Evolutionary conservation across 37 sponge, comb jelly and placozoan species (phyloP).

Genomic region (Mnemiopsis leidyi): DNA sequence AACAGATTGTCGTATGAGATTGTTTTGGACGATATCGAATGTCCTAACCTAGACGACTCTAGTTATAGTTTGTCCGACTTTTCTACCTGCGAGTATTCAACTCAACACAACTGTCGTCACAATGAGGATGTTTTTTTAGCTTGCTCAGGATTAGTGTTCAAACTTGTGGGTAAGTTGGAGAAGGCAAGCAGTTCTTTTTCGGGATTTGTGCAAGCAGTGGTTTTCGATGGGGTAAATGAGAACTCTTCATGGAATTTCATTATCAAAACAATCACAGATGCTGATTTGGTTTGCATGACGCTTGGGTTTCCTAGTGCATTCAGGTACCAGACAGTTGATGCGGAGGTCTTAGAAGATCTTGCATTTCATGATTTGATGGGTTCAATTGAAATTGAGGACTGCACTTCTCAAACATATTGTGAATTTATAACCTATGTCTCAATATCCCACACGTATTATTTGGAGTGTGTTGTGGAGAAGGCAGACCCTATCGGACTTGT

Average conservation of each 20-base stretch:
- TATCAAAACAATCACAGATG: not conserved
- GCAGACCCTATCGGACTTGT: not conserved
- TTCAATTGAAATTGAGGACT: not conserved
- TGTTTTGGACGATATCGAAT: not conserved
- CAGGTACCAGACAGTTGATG: not conserved
- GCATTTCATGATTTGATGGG: not conserved
- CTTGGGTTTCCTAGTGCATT: not conserved
- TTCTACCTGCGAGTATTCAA: not conserved
- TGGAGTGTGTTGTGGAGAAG: not conserved
- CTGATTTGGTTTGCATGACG: not conserved
- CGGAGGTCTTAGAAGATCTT: not conserved
- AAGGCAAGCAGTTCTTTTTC: not conserved
- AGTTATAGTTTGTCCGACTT: not conserved
- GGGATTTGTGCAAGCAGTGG: not conserved
- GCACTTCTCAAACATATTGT: not conserved
- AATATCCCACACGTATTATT: not conserved
- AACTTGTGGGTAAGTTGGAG: not conserved
- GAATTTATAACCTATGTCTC: not conserved
- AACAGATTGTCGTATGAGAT: not conserved
- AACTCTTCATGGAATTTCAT: not conserved
- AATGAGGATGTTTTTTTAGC: not conserved
- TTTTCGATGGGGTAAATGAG: not conserved
- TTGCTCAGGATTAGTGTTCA: not conserved
- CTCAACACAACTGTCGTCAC: not conserved
- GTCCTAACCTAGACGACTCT: not conserved